Percentiles rank a stretch among this genome's conserved stretches.
Conservation (phyloP, 64 coral and sea anemone genomes). For the Exaiptasia diaphana region DNA sequence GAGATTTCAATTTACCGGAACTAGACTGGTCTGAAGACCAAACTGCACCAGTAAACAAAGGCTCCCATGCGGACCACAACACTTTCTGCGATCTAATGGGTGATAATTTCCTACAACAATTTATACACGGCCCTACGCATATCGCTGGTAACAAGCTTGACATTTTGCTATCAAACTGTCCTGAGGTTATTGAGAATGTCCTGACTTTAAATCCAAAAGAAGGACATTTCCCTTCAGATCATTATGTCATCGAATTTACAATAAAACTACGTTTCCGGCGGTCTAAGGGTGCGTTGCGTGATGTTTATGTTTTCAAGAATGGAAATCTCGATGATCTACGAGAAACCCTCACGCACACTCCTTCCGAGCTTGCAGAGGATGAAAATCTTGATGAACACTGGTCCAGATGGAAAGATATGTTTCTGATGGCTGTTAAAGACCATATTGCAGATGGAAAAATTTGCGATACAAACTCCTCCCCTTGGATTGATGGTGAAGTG, state of each 20-base stretch:
- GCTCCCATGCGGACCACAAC: neutral
- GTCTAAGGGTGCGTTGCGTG: neutral
- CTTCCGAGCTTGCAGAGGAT: neutral
- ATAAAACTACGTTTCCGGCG: conserved; percentile 1
- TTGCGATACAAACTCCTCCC: conserved; percentile 18
- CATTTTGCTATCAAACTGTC: conserved; percentile 20
- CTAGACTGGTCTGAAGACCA: conserved; percentile 11
- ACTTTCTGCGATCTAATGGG: conserved; percentile 48
- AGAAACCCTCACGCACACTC: neutral
- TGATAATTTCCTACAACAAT: conserved; percentile 46
- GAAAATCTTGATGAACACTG: conserved; percentile 42
- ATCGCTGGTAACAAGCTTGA: conserved; percentile 40
- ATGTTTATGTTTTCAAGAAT: conserved; percentile 28
- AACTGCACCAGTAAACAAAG: conserved; percentile 8
- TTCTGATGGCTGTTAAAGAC: conserved; percentile 10
- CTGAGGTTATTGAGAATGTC: conserved; percentile 11
- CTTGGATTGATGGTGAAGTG: conserved; percentile 50
- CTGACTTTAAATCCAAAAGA: neutral
- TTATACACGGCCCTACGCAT: conserved; percentile 17
- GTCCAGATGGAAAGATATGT: conserved; percentile 32
- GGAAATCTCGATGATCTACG: conserved; percentile 12
- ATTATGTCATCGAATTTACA: conserved; percentile 4
- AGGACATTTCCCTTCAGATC: conserved; percentile 1
- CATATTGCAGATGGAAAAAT: conserved; percentile 16
- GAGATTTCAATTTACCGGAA: conserved; percentile 8